phyloP scores from a whole-genome alignment of 2,888 invertebrate genomes.

The Stomorhina lunata region DNA sequence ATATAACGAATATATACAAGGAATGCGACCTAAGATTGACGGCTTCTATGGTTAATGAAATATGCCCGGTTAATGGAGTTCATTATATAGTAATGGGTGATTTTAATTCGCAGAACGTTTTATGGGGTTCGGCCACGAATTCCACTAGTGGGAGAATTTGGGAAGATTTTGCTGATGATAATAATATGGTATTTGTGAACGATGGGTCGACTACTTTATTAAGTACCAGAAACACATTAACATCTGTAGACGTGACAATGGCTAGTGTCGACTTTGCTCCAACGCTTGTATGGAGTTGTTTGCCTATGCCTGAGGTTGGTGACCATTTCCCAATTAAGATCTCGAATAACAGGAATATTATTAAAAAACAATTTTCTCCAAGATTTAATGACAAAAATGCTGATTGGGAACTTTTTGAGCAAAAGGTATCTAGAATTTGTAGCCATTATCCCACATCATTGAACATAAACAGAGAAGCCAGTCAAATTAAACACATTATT shows the following conservation, averaged over 20 bases:
- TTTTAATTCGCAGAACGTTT: background rate
- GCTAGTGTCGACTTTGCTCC: background rate
- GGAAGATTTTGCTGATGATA: background rate
- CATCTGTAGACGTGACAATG: slow-evolving; percentile 29
- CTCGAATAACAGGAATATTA: background rate
- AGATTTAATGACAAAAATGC: background rate
- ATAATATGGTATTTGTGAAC: slow-evolving; percentile 1
- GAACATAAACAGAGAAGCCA: background rate
- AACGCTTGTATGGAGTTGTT: background rate
- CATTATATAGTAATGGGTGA: slow-evolving; percentile 2
- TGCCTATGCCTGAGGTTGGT: background rate
- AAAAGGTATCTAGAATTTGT: background rate
- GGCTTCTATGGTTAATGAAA: background rate
- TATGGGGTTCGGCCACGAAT: background rate
- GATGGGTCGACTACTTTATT: slow-evolving; percentile 22
- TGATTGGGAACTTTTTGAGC: background rate
- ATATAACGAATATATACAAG: background rate
- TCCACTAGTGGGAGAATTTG: background rate
- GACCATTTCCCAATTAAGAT: slow-evolving; percentile 27
- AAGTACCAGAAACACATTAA: slow-evolving; percentile 17
- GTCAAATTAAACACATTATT: background rate
- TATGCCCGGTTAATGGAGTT: background rate
- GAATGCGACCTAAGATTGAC: slow-evolving; percentile 11
- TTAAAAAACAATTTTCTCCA: background rate
- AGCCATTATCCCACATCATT: background rate